A percentile compares a stretch with the other conserved stretches of the same genome.
These are phyloP conservation scores for Zeugodacus cucurbitae DNA, from an alignment of 1,140 invertebrate genomes.

Conservation along the genomic window DNA sequence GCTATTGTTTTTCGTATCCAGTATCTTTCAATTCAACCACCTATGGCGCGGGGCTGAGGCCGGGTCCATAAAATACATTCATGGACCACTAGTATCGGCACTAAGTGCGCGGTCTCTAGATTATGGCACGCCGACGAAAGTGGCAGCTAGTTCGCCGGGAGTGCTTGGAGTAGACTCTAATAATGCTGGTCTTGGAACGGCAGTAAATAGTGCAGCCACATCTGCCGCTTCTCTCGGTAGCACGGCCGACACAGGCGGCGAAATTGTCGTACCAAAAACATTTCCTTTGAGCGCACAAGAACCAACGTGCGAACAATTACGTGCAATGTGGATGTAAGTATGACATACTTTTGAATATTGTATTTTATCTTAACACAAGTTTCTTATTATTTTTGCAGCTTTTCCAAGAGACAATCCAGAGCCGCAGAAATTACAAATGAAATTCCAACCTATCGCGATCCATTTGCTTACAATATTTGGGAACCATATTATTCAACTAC, in stretches of 20 bases:
- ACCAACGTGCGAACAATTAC: constrained; percentile 86
- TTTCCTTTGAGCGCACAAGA: constrained; percentile 69
- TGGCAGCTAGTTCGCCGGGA: neutral
- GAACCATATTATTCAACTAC: constrained; percentile 73
- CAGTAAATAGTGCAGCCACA: constrained; percentile 42
- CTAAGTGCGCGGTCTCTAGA: neutral
- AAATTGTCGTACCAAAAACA: constrained; percentile 60
- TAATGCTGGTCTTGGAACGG: neutral
- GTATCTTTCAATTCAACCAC: neutral
- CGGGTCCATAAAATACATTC: neutral
- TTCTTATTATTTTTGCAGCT: constrained; percentile 63
- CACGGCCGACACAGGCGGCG: constrained; percentile 48
- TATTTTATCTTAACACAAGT: neutral
- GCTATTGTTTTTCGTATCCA: neutral
- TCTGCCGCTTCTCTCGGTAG: neutral
- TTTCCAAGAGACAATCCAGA: constrained; percentile 87
- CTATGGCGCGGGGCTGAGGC: neutral
- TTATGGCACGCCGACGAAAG: neutral
- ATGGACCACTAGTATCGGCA: neutral
- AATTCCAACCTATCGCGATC: constrained; percentile 81
- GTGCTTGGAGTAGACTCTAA: neutral
- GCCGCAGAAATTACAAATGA: constrained; percentile 87
- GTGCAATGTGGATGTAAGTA: constrained; percentile 85
- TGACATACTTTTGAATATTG: neutral
- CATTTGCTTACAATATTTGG: constrained; percentile 84